Percentiles rank a stretch among this genome's conserved stretches.
Conservation (phyloP, 2,888 invertebrate genomes). For the Amphimallon solstitiale region DNA sequence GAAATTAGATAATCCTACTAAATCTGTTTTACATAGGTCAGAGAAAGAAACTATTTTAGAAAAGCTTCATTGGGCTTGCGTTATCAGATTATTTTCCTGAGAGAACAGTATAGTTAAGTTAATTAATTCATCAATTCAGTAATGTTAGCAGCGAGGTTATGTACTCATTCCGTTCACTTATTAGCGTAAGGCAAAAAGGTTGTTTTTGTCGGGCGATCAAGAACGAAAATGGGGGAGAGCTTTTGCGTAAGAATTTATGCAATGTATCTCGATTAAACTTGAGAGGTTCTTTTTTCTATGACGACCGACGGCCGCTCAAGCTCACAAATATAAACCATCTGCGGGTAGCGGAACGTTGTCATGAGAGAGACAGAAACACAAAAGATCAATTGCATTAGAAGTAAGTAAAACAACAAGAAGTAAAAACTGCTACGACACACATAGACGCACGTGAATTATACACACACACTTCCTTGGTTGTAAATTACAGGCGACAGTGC, state of each 20-base stretch:
- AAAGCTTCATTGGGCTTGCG: too few species aligned
- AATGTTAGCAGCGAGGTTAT: not conserved
- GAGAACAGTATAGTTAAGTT: not conserved
- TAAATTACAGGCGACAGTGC: slow-evolving; percentile 29
- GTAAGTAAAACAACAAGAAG: slow-evolving; percentile 11
- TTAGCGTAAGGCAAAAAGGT: slow-evolving; percentile 3
- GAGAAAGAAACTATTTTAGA: too few species aligned
- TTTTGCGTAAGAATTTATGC: slow-evolving; percentile 36
- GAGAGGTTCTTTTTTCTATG: slow-evolving; percentile 12
- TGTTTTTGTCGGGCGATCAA: slow-evolving; percentile 11
- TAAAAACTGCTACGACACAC: slow-evolving; percentile 13
- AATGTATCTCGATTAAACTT: slow-evolving; percentile 41
- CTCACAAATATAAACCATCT: slow-evolving; percentile 17
- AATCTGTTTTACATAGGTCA: too few species aligned
- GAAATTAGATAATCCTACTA: too few species aligned
- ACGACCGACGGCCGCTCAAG: not conserved
- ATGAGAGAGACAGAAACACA: not conserved
- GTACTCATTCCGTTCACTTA: not conserved
- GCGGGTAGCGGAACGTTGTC: not conserved
- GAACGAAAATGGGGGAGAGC: slow-evolving; percentile 11
- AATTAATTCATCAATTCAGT: not conserved
- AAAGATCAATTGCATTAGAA: slow-evolving; percentile 28
- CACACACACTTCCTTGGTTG: slow-evolving; percentile 6
- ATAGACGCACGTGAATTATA: not conserved
- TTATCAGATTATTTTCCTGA: not conserved